Percentiles rank a stretch among this genome's conserved stretches.
phyloP scores from a whole-genome alignment of 2,113 vertebrate species.

The Nyctibius bracteatus region DNA sequence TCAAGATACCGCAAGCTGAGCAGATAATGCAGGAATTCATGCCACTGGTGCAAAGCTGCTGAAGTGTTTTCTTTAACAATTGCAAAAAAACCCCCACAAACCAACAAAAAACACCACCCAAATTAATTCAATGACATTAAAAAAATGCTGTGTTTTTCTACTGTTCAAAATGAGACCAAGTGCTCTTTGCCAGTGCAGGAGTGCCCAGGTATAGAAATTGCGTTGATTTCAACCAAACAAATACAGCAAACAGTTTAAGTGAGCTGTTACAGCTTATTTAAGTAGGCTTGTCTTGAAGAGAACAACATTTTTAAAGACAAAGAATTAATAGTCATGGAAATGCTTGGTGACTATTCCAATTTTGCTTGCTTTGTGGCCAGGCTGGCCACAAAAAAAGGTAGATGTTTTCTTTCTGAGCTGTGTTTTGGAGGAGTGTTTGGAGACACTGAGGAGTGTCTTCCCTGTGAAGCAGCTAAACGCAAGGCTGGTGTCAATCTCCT shows the following conservation, averaged over 20 bases:
- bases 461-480: background rate
- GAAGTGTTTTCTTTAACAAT: background rate
- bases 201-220: background rate
- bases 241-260: background rate
- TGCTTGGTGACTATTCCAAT: background rate
- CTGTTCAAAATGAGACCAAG: background rate
- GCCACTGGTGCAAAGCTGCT: background rate
- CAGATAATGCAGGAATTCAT: background rate
- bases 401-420: background rate
- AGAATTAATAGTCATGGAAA: background rate
- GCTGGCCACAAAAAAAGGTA: background rate
- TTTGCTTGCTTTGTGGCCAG: background rate
- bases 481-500: background rate
- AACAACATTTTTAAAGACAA: background rate
- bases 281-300: background rate
- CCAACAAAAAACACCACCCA: background rate
- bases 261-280: background rate
- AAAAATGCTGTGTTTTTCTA: background rate
- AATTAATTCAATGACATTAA: background rate
- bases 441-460: too few species aligned
- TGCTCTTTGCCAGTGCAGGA: background rate
- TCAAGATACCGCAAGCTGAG: background rate
- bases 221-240: background rate
- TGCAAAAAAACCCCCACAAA: background rate
- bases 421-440: background rate